Conservation (phyloP, 1,140 invertebrate genomes). For the Agrypnia vestita region DNA sequence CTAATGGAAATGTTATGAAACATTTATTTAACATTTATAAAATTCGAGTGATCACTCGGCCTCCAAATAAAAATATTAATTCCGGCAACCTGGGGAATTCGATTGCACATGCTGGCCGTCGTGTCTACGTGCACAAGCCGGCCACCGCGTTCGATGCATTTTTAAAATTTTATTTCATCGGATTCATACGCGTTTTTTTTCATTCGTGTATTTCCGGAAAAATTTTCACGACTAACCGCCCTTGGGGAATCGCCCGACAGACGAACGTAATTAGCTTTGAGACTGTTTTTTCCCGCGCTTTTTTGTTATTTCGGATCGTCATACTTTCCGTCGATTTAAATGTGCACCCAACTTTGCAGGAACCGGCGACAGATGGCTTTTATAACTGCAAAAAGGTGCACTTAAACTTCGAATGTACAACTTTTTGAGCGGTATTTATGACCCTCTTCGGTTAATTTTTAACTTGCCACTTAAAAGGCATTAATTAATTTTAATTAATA, state of each 20-base stretch:
- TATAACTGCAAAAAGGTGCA: conserved; percentile 7
- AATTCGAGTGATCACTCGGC: no score
- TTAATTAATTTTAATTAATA: no score
- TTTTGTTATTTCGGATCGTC: conserved; percentile 35
- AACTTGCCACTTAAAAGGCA: no score
- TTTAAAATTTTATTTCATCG: conserved; percentile 49
- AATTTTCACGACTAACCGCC: conserved; percentile 29
- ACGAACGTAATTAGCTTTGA: conserved; percentile 42
- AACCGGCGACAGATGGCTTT: conserved; percentile 19
- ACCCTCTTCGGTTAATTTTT: not conserved
- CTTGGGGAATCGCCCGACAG: conserved; percentile 6
- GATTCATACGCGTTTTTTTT: conserved; percentile 41
- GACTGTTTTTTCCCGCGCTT: conserved; percentile 26
- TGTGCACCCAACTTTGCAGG: conserved; percentile 23
- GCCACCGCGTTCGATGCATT: conserved; percentile 14
- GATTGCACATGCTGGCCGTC: no score
- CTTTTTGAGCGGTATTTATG: conserved; percentile 13
- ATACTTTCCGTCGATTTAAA: conserved; percentile 45
- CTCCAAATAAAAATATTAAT: no score
- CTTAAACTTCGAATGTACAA: conserved; percentile 15
- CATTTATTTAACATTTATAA: no score
- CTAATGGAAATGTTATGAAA: no score
- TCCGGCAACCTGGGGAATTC: no score
- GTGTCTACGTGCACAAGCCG: not conserved
- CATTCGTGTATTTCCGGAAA: conserved; percentile 9